Base-by-base conservation (phyloP, 2,888 invertebrate genomes). In the Xestia ashworthii region DNA sequence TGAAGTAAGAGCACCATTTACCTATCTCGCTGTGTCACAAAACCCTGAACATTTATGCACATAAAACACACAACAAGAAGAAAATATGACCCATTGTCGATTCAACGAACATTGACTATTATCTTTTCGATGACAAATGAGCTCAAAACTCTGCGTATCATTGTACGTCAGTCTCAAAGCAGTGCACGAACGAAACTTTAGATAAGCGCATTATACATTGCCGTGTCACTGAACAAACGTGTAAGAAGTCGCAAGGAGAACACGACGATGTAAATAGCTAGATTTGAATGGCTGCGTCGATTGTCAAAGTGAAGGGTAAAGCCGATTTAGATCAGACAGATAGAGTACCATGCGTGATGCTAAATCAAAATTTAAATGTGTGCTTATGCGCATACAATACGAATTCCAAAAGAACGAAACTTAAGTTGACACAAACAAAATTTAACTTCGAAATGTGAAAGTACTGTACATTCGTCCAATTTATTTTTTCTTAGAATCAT, bases 291-390 rank as follows among this genome's bases (percentile, higher is more conserved):
- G 82, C 83, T 77, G 82, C 78, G 71, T 83, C 84, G 85, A 87
- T 89, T 86, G 86, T 89, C 88, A 82, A 86, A 90, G 90, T 91
- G 88, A 90, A 92, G 92, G 92, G 90, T 91, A 94, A 95, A 95
- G 94, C 95, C 94, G 95, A 95, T 95, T 95, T 94, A 95, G 95
- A 95, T 95, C 90, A 89, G 84, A 88, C 90, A 87, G 95, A 95
- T 95, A 94, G 91, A 92, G 88, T 89, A 89, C 89, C 91, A 91
- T 87, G 90, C 91, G 89, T 92, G 93, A 95, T 93, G 93, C 94
- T 95, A 93, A 95, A 94, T 95, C 93, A 90, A 94, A 94, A 94
- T 94, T 92, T 91, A 91, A 93, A 93, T 93, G 89, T 91, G 90
- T 90, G 89, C 91, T 89, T 88, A 90, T 89, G 89, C 89, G 89